These are phyloP conservation scores for Nerophis ophidion DNA, from an alignment of 2,113 vertebrate species.

Conservation along the genomic window DNA sequence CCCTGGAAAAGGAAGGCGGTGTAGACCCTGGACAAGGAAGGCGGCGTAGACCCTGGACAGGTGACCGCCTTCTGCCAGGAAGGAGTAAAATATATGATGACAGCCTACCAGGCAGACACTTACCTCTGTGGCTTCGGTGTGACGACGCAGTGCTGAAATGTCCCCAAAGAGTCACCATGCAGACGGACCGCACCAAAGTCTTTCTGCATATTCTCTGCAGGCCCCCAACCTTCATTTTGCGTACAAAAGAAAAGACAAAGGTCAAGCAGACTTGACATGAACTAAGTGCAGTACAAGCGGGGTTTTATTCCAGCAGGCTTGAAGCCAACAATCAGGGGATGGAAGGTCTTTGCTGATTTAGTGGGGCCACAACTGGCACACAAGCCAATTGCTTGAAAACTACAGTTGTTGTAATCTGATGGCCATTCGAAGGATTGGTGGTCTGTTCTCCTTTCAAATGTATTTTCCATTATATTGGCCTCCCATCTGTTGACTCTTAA, in stretches of 20 bases:
- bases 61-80: too few relatives aligned
- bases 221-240: conserved; percentile 82
- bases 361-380: conserved; percentile 1
- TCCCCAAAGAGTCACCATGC: conserved; percentile 83
- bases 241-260: conserved; percentile 6
- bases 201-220: conserved; percentile 79
- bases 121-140: conserved; percentile 87
- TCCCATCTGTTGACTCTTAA: neutral
- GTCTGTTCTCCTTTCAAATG: neutral
- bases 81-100: too few relatives aligned
- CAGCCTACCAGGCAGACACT: conserved; percentile 15
- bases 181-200: conserved; percentile 80
- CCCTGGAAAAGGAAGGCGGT: too few relatives aligned
- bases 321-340: conserved; percentile 32
- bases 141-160: conserved; percentile 77
- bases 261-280: conserved; percentile 18
- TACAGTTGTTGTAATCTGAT: too few relatives aligned
- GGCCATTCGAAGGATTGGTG: too few relatives aligned
- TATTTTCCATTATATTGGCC: neutral
- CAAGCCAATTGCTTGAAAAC: too few relatives aligned
- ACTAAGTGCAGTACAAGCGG: neutral
- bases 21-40: too few relatives aligned
- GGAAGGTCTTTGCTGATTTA: conserved; percentile 7
- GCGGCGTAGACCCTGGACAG: too few relatives aligned
- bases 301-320: conserved; percentile 8